phyloP scores from a whole-genome alignment of 2,888 invertebrate species.

The Chromoteleia sp. region DNA sequence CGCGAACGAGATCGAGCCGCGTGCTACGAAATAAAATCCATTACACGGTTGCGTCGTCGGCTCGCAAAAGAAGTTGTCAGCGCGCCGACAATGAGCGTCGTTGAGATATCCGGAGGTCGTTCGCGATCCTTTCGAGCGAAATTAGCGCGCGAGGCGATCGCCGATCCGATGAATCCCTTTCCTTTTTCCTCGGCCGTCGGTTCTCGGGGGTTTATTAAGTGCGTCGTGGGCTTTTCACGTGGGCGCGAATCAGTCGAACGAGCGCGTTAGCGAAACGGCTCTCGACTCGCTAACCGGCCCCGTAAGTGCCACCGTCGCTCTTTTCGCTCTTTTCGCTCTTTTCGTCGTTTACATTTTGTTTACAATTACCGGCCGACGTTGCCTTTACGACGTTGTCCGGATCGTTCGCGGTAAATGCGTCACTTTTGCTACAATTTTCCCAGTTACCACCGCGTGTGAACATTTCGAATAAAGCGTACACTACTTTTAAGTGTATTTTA shows the following conservation, averaged over 20 bases:
- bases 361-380: conserved; percentile 4
- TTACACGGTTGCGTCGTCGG: conserved; percentile 33
- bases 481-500: too few species aligned
- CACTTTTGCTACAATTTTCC: too few species aligned
- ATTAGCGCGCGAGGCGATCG: conserved; percentile 8
- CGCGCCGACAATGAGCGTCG: conserved; percentile 29
- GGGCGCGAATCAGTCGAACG: conserved; percentile 30
- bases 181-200: not conserved
- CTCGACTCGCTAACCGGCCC: not conserved
- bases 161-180: conserved; percentile 6
- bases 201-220: conserved; percentile 7
- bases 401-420: not conserved
- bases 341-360: conserved; percentile 14
- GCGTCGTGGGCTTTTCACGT: conserved; percentile 49
- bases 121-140: conserved; percentile 27
- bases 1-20: conserved; percentile 27
- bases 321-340: too few species aligned
- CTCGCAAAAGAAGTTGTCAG: conserved; percentile 45
- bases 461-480: too few species aligned
- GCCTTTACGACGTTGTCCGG: not conserved
- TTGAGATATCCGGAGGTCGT: conserved; percentile 24
- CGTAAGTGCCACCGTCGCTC: not conserved
- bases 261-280: conserved; percentile 10
- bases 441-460: too few species aligned
- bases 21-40: conserved; percentile 15